A percentile compares a stretch with the other conserved stretches of the same genome.
These are phyloP conservation scores for Myzus persicae DNA, from an alignment of 1,140 invertebrate genomes.

Conservation along the genomic window DNA sequence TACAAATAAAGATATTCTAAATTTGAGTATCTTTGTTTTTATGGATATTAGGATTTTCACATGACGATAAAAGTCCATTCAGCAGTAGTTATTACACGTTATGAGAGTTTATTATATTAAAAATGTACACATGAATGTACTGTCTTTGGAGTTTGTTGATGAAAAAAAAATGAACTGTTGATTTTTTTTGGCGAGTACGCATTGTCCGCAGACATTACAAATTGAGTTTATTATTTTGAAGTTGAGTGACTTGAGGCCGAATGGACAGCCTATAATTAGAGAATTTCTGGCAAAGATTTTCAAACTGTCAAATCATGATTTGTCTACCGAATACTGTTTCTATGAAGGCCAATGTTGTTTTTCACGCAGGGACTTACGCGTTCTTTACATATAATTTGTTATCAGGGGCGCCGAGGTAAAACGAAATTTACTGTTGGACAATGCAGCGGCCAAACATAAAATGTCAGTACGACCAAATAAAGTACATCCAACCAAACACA, in stretches of 20 bases:
- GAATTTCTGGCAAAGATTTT: conserved; percentile 47
- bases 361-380: conserved; percentile 16
- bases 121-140: background rate
- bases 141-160: background rate
- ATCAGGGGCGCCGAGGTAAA: conserved; percentile 63
- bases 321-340: conserved; percentile 47
- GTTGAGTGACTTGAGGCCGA: conserved; percentile 52
- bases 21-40: background rate
- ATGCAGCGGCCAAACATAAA: conserved; percentile 77
- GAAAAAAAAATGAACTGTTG: conserved; percentile 32
- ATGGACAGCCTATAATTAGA: conserved; percentile 47
- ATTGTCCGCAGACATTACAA: conserved; percentile 47
- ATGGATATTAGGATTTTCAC: background rate
- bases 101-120: no score
- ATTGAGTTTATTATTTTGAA: conserved; percentile 51
- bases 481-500: conserved; percentile 61
- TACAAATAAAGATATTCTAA: background rate
- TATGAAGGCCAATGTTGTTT: conserved; percentile 55
- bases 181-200: conserved; percentile 38
- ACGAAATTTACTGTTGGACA: conserved; percentile 72
- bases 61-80: background rate
- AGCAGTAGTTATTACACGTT: background rate
- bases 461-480: conserved; percentile 73
- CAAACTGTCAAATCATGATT: conserved; percentile 57
- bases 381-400: conserved; percentile 57